phyloP scores from a whole-genome alignment of 2,113 vertebrate genomes.

The Diadophis punctatus region DNA sequence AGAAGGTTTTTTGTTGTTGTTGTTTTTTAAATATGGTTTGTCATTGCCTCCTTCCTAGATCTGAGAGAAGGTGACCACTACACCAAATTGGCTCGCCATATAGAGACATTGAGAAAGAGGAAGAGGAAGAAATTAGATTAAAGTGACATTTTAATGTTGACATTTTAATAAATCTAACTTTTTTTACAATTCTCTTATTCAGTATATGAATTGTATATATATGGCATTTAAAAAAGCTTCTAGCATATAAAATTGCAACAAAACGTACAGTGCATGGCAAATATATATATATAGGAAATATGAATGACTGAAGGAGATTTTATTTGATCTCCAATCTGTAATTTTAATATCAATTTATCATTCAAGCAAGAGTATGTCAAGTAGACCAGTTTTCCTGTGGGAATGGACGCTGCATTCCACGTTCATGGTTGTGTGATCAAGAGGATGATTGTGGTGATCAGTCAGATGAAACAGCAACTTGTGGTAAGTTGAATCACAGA shows the following conservation, averaged over 20 bases:
- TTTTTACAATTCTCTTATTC: not conserved
- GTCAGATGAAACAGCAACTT: slow-evolving; percentile 85
- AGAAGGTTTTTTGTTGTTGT: too few relatives aligned
- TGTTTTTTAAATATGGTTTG: not conserved
- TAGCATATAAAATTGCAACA: not conserved
- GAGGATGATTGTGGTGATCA: slow-evolving; percentile 93
- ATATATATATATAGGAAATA: not conserved
- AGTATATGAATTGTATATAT: not conserved
- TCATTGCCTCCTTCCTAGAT: not conserved
- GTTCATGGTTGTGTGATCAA: slow-evolving; percentile 86
- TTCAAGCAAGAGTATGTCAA: slow-evolving; percentile 85
- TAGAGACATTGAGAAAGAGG: not conserved
- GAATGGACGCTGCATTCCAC: slow-evolving; percentile 89
- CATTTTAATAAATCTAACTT: not conserved
- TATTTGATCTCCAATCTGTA: slow-evolving; percentile 36
- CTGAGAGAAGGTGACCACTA: not conserved
- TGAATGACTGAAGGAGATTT: not conserved
- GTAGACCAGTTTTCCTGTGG: slow-evolving; percentile 87
- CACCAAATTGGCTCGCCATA: not conserved
- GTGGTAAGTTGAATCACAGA: slow-evolving; percentile 76
- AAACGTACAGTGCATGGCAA: not conserved
- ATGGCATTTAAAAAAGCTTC: not conserved
- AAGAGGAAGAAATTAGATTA: not conserved
- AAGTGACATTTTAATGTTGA: not conserved
- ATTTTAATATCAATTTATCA: slow-evolving; percentile 46